phyloP scores from a whole-genome alignment of 2,113 vertebrate genomes.

The Tragelaphus strepsiceros region DNA sequence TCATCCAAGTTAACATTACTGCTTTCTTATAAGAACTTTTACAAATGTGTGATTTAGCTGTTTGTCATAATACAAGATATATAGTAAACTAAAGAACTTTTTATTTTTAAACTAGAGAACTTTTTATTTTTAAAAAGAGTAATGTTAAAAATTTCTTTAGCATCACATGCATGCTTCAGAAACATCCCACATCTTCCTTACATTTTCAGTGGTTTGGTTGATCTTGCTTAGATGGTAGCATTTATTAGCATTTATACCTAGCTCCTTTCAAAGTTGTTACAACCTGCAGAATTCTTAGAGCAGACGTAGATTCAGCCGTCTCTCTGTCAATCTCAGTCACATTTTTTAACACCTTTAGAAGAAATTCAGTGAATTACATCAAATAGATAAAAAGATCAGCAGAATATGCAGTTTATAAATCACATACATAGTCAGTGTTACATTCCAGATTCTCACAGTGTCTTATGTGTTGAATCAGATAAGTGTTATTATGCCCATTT shows the following conservation, averaged over 20 bases:
- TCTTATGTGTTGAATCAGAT: neutral
- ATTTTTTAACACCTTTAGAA: neutral
- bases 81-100: neutral
- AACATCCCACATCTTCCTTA: neutral
- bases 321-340: neutral
- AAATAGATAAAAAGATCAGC: neutral
- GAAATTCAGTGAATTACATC: neutral
- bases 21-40: neutral
- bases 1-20: conserved; percentile 51
- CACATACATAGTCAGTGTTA: neutral
- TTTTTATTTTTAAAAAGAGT: neutral
- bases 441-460: neutral
- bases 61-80: neutral
- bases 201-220: neutral
- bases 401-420: neutral
- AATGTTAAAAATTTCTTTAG: neutral
- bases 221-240: neutral
- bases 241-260: neutral
- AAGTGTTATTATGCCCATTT: neutral
- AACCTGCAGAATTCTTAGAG: neutral
- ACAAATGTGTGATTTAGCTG: conserved; percentile 29
- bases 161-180: neutral
- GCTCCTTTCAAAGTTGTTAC: neutral
- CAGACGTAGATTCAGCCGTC: neutral
- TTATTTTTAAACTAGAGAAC: neutral